A percentile compares a stretch with the other conserved stretches of the same genome.
Conservation (phyloP, 2,113 vertebrate genomes). For the Trachemys scripta region DNA sequence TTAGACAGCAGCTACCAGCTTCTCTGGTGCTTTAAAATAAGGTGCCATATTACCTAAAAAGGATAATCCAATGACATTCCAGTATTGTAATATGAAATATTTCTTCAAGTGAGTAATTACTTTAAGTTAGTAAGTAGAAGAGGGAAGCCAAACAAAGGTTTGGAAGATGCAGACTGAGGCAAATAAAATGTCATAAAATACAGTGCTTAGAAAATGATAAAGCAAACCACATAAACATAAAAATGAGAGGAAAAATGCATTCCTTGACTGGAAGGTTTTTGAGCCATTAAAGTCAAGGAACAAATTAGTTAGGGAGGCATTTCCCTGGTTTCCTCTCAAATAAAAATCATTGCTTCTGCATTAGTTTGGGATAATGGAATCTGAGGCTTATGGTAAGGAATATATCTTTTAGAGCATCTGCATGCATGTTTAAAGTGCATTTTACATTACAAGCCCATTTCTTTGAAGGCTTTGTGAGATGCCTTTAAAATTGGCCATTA, state of each 20-base stretch:
- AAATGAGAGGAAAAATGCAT: background rate
- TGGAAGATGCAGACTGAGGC: background rate
- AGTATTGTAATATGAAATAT: conserved; percentile 24
- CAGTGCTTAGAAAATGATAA: background rate
- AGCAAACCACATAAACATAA: background rate
- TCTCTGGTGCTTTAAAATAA: conserved; percentile 36
- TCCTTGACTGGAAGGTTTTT: background rate
- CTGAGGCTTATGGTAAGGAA: background rate
- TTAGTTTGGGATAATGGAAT: conserved; percentile 30
- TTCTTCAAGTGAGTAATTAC: background rate
- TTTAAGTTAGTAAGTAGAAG: background rate
- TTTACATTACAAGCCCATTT: background rate
- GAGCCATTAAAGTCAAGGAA: background rate
- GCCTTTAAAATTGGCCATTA: background rate
- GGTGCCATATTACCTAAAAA: conserved; percentile 14
- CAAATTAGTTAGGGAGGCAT: background rate
- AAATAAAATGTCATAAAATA: background rate
- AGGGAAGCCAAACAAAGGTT: background rate
- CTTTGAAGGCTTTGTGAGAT: background rate
- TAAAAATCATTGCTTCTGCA: background rate
- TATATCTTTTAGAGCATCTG: conserved; percentile 20
- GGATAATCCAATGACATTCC: conserved; percentile 36
- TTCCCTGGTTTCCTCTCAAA: background rate
- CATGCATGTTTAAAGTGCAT: background rate
- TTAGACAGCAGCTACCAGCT: background rate